Evolutionary conservation across 2,797 vertebrate species (phyloP).

Genomic region (Falco rusticolus): DNA sequence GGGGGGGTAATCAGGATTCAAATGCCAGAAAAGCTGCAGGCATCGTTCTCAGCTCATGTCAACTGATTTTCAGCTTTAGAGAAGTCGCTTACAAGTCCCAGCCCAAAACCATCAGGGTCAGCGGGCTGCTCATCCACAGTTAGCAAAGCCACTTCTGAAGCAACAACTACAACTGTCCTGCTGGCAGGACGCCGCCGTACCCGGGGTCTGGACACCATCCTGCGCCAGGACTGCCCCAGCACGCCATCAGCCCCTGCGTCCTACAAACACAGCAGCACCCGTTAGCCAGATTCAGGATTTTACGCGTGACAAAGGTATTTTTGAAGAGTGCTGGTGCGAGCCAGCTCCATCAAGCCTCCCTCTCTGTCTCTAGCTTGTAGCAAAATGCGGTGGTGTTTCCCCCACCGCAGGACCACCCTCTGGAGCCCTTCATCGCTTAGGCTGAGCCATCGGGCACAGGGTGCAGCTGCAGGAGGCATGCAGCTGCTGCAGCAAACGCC

Average conservation of each 20-base stretch:
- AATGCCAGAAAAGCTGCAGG: not conserved
- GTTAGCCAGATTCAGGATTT: not conserved
- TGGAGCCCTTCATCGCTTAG: not conserved
- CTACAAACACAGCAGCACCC: not conserved
- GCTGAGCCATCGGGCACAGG: not conserved
- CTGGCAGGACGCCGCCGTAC: not conserved
- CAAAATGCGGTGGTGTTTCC: rapidly evolving
- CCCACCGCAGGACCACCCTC: not conserved
- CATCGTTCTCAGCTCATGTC: rapidly evolving
- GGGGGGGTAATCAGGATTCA: not conserved
- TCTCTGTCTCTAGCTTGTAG: not conserved
- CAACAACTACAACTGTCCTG: not conserved
- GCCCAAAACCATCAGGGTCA: rapidly evolving
- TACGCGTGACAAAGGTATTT: rapidly evolving
- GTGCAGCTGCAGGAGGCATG: not conserved
- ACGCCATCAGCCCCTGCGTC: rapidly evolving
- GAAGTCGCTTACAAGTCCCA: not conserved
- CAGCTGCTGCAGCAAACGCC: not conserved
- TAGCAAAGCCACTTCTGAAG: not conserved
- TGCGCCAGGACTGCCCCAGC: not conserved
- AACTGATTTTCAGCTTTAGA: not conserved
- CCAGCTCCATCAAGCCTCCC: not conserved
- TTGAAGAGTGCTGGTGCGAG: not conserved
- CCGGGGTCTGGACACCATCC: rapidly evolving
- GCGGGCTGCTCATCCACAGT: not conserved